Conservation (phyloP, 2,797 vertebrate species). For the Chrosomus eos region DNA sequence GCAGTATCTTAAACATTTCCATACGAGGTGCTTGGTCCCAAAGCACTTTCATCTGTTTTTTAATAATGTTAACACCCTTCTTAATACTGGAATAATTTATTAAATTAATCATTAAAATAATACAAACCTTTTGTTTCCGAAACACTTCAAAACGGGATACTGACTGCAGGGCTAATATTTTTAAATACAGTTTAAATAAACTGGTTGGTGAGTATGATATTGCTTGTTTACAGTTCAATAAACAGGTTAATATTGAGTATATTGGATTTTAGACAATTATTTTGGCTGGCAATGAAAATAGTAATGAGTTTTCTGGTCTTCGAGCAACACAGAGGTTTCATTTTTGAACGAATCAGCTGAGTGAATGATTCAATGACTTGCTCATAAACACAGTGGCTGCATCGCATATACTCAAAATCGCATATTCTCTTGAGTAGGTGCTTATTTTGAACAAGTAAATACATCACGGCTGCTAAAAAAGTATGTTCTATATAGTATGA, state of each 20-base stretch:
- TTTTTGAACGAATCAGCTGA: not conserved
- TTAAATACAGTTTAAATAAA: no score
- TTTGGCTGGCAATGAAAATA: not conserved
- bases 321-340: not conserved
- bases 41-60: not conserved
- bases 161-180: not conserved
- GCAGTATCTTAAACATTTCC: not conserved
- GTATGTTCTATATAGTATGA: no score
- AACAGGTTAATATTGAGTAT: not conserved
- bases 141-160: not conserved
- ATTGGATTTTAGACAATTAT: not conserved
- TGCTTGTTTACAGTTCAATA: not conserved
- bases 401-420: no score
- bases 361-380: not conserved
- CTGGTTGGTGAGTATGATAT: no score
- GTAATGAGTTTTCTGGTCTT: not conserved
- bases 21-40: not conserved
- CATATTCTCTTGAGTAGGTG: no score
- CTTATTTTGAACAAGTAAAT: not conserved
- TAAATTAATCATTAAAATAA: not conserved
- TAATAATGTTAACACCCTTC: not conserved
- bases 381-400: not conserved
- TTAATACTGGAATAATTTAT: not conserved
- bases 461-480: no score
- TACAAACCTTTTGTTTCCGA: not conserved